Conservation (phyloP, 2,797 vertebrate genomes). For the Falco novaeseelandiae region DNA sequence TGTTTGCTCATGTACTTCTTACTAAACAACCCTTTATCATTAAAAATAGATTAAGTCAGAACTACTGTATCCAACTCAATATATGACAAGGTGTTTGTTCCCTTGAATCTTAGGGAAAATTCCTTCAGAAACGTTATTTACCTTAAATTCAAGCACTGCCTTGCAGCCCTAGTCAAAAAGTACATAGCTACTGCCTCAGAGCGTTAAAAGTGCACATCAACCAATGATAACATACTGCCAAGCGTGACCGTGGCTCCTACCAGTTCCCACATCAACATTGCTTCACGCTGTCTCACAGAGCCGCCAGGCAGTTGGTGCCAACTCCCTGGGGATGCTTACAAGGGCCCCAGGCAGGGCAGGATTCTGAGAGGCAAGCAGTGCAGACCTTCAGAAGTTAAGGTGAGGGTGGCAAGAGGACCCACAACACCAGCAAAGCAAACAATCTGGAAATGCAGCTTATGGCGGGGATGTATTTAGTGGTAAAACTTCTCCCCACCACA, state of each 20-base stretch:
- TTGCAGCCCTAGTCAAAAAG: not conserved
- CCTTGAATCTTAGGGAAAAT: not conserved
- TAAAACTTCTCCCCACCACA: not conserved
- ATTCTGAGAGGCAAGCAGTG: fast-evolving
- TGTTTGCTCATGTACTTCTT: not conserved
- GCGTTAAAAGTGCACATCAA: not conserved
- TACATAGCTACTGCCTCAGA: not conserved
- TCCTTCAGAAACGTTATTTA: not conserved
- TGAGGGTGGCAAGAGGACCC: not conserved
- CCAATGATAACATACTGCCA: not conserved
- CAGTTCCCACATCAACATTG: not conserved
- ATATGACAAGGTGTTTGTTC: not conserved
- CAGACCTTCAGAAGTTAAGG: fast-evolving
- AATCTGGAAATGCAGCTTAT: not conserved
- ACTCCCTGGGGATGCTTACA: fast-evolving
- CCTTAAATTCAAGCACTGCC: not conserved
- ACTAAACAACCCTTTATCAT: not conserved
- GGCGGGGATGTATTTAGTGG: not conserved
- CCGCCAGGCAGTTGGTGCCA: not conserved
- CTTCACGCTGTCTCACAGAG: fast-evolving
- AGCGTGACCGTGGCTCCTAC: fast-evolving
- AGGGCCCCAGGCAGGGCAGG: not conserved
- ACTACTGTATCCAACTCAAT: not conserved
- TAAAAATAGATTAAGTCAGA: not conserved
- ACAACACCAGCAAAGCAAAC: not conserved